Base-by-base conservation (phyloP, 2,888 invertebrate genomes). In the Hyles lineata region DNA sequence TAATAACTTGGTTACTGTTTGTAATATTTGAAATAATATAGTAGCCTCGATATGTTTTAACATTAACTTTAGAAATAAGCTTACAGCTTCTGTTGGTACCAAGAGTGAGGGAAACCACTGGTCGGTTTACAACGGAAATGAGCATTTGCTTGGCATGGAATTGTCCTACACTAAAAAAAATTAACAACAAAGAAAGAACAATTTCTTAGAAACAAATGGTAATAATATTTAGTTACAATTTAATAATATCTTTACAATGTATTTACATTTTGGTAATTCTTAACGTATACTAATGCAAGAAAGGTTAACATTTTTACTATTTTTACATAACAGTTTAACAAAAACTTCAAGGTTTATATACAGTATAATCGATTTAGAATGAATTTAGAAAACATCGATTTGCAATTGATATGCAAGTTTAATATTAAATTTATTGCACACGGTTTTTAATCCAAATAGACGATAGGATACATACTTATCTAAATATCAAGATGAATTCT, bases 201-300 rank as follows among this genome's bases (percentile, higher is more conserved):
- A 93, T 91, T 87, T 76, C 92, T 92, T 92, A 89, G 85, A 92
- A 67, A 93, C 91, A 85, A 93, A 93, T 94, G 94, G 94, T 94
- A 94, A 94, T 94, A 94, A 91, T 92, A 91, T 93, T 92, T 93
- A 92, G 89, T 92, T 90, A 91, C 84, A 89, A 86, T 85, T 85
- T 90, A 90, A 91, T 94, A 94, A 94, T 94, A 94, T 93, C 93
- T 94, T 92, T 94, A 94, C 94, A 93, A 85, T 83, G 81, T 93
- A 94, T 94, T 91, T 94, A 94, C 94, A 94, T 90, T 93, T 87
- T 94, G 93, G 93, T 94, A 92, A 87, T 89, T 83, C 85, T 90
- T 91, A 82, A 93, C 92, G 91, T 93, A 93, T 91, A 92, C 91
- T 93, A 92, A 90, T 92, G 92, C 90, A 88, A 89, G 86, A 91